These are phyloP conservation scores for Daboia siamensis DNA, from an alignment of 2,113 vertebrate species.

Conservation along the genomic window DNA sequence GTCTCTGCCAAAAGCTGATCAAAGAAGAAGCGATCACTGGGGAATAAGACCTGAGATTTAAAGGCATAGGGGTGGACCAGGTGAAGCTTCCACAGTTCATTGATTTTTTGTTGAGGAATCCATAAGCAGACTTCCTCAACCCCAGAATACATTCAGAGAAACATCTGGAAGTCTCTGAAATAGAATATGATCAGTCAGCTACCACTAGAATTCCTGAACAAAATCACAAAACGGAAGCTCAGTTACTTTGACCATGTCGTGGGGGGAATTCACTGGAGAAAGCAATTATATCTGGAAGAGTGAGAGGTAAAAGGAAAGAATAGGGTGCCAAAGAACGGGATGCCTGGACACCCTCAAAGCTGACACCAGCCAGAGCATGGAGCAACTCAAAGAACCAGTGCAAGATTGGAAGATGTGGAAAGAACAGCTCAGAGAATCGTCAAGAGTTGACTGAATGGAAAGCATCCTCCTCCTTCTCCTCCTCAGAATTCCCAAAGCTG, in stretches of 20 bases:
- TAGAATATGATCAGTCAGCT: neutral
- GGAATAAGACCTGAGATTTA: neutral
- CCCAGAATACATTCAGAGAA: neutral
- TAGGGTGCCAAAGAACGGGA: neutral
- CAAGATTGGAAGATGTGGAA: too few relatives aligned
- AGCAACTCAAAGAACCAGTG: too few relatives aligned
- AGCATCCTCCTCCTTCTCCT: too few relatives aligned
- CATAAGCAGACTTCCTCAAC: neutral
- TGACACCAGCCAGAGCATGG: neutral
- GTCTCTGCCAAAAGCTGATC: neutral
- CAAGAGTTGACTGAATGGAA: too few relatives aligned
- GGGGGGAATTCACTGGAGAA: neutral
- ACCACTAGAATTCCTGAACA: neutral
- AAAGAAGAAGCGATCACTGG: neutral
- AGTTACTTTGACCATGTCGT: neutral
- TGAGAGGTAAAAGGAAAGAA: neutral
- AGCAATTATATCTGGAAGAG: neutral
- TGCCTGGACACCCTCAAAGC: neutral
- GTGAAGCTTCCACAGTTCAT: neutral
- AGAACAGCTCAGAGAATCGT: too few relatives aligned
- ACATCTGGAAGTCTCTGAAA: neutral
- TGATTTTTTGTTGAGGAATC: neutral
- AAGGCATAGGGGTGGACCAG: neutral
- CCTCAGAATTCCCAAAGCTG: neutral
- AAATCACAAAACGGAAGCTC: neutral